Conservation (phyloP, 2,797 vertebrate genomes). For the Cygnus olor region DNA sequence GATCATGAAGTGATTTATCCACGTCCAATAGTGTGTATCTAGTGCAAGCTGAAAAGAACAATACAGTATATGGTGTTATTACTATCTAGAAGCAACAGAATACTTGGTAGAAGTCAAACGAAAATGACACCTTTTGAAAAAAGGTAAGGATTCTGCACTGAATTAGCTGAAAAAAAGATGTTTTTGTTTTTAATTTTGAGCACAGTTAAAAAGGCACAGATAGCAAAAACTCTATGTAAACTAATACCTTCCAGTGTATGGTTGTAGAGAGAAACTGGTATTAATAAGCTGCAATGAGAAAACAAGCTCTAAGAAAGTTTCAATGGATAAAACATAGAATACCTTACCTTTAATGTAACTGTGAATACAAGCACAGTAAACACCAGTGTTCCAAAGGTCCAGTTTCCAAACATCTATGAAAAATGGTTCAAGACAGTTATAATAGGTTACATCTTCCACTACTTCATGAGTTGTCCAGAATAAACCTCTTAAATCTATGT, state of each 20-base stretch:
- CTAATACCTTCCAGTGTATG: neutral
- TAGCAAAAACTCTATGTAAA: neutral
- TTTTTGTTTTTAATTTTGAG: neutral
- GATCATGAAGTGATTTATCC: slow-evolving; percentile 98
- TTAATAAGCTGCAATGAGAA: neutral
- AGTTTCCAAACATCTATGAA: slow-evolving; percentile 94
- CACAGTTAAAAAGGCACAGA: neutral
- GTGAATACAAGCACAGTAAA: slow-evolving; percentile 97
- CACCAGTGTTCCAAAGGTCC: slow-evolving; percentile 97
- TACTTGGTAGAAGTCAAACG: neutral
- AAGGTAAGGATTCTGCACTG: neutral
- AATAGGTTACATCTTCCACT: neutral
- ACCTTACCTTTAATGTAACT: slow-evolving; percentile 93
- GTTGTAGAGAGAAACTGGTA: neutral
- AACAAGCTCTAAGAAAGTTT: neutral
- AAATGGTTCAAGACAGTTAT: neutral
- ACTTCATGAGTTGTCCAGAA: neutral
- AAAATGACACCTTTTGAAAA: neutral
- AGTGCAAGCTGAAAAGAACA: slow-evolving; percentile 85
- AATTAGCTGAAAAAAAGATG: neutral
- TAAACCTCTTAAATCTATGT: neutral
- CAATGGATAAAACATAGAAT: neutral
- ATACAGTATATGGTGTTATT: neutral
- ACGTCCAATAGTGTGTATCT: slow-evolving; percentile 98
- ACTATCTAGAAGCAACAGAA: neutral